Evolutionary conservation across 2,113 vertebrate species (phyloP).

Genomic region (Gulo gulo): DNA sequence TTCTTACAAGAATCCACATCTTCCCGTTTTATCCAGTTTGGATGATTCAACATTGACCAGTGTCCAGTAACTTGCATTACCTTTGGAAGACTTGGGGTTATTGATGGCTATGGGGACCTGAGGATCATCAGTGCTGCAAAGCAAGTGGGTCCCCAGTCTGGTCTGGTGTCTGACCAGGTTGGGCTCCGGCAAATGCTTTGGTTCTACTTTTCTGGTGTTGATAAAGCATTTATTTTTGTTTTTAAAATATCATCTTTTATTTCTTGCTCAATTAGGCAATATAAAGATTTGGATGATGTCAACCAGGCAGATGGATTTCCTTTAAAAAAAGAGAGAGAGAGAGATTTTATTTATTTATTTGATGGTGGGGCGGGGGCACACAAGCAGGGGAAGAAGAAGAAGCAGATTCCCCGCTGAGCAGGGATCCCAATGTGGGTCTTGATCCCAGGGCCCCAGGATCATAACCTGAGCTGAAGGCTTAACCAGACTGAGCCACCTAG

Average conservation of each 20-base stretch:
- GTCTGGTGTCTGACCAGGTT: neutral
- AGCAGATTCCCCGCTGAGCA: too few species aligned
- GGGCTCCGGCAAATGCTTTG: neutral
- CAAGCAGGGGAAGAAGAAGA: too few species aligned
- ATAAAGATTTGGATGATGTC: neutral
- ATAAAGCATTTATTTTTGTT: conserved; percentile 29
- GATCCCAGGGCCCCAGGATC: too few species aligned
- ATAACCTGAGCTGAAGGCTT: too few species aligned
- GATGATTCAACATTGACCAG: neutral
- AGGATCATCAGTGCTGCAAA: neutral
- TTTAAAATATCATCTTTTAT: neutral
- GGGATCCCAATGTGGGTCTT: too few species aligned
- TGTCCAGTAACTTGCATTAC: neutral
- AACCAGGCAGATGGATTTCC: neutral
- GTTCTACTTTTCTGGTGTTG: conserved; percentile 20
- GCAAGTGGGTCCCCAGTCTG: neutral
- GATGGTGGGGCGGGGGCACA: too few species aligned
- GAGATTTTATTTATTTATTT: too few species aligned
- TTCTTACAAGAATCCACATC: neutral
- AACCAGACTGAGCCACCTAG: too few species aligned
- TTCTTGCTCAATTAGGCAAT: conserved; percentile 28
- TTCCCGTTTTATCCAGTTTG: neutral
- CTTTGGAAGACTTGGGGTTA: neutral
- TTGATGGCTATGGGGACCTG: neutral
- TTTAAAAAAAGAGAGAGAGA: too few species aligned